Percentiles rank a stretch among this genome's conserved stretches.
phyloP scores from a whole-genome alignment of 2,797 vertebrate genomes.

The Semotilus atromaculatus region DNA sequence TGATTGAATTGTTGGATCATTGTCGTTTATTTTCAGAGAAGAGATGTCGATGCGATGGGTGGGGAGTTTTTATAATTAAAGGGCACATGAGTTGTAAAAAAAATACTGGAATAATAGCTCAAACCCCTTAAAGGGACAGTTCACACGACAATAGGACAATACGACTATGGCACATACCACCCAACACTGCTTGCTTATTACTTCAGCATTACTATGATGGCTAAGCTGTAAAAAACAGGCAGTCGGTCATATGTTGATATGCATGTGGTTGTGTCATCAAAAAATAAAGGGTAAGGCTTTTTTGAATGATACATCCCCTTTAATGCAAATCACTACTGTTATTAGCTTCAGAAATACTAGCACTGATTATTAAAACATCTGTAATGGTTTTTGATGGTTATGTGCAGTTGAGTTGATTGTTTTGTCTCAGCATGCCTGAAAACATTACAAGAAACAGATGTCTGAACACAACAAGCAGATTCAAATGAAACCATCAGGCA shows the following conservation, averaged over 20 bases:
- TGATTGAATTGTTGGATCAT: background rate
- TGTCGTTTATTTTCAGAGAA: no score
- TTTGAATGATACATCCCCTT: background rate
- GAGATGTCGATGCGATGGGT: no score
- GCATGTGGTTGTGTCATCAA: background rate
- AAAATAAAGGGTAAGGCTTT: background rate
- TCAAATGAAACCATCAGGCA: slow-evolving; percentile 30
- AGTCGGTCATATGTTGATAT: background rate
- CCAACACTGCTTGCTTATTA: background rate
- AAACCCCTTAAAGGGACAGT: background rate
- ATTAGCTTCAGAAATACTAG: background rate
- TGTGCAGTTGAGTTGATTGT: slow-evolving; percentile 21
- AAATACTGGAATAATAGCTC: background rate
- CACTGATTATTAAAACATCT: background rate
- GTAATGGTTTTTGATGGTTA: background rate
- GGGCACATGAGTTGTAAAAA: no score
- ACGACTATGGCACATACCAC: background rate
- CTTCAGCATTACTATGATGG: background rate
- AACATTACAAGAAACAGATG: background rate
- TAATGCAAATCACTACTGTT: background rate
- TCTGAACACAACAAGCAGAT: background rate
- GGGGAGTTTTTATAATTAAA: no score
- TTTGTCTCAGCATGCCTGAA: background rate
- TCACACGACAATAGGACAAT: background rate
- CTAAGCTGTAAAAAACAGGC: background rate